Evolutionary conservation across 2,888 invertebrate genomes (phyloP).

Genomic region (Eledona agricola): DNA sequence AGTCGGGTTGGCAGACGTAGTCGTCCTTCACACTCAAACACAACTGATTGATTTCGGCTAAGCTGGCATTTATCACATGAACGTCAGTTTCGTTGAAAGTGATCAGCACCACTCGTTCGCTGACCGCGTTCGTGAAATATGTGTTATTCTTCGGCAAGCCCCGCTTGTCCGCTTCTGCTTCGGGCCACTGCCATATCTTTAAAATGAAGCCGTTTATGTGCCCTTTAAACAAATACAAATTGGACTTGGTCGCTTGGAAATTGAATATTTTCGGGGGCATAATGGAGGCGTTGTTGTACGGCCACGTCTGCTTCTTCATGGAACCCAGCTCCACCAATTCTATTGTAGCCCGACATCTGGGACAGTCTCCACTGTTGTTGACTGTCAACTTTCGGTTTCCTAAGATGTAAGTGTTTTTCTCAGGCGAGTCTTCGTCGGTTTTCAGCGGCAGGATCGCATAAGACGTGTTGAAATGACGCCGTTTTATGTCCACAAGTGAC

Average conservation of each 20-base stretch:
- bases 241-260: constrained; percentile 63
- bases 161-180: constrained; percentile 10
- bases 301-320: constrained; percentile 63
- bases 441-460: constrained; percentile 42
- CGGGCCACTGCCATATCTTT: constrained; percentile 85
- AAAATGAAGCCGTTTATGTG: constrained; percentile 78
- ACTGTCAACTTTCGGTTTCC: constrained; percentile 73
- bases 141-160: constrained; percentile 43
- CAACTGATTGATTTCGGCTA: constrained; percentile 79
- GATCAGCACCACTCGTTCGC: constrained; percentile 79
- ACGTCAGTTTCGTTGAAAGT: constrained; percentile 77
- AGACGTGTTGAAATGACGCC: constrained; percentile 36
- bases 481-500: constrained; percentile 40
- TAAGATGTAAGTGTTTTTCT: constrained; percentile 68
- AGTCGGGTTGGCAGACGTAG: constrained; percentile 75
- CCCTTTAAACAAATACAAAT: constrained; percentile 60
- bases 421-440: constrained; percentile 56
- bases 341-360: constrained; percentile 72
- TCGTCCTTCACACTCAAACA: constrained; percentile 64
- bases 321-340: constrained; percentile 68
- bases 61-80: constrained; percentile 80
- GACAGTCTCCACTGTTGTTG: constrained; percentile 77
- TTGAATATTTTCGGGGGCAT: constrained; percentile 77
- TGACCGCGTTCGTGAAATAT: constrained; percentile 48
- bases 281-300: constrained; percentile 74